A percentile compares a stretch with the other conserved stretches of the same genome.
phyloP scores from a whole-genome alignment of 2,888 invertebrate species.

The Chrysolina oricalcia region DNA sequence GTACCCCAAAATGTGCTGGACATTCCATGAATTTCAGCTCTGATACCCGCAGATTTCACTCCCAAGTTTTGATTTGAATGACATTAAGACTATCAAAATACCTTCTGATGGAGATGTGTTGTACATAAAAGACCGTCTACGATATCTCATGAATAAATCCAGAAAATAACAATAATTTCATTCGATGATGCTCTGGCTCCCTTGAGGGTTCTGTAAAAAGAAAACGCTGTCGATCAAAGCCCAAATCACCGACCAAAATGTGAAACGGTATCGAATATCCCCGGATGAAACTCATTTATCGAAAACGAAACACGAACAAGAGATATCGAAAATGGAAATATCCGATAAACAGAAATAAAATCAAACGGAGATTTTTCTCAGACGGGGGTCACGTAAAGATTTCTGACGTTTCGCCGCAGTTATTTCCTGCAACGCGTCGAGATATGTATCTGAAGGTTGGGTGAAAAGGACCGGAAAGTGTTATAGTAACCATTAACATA shows the following conservation, averaged over 20 bases:
- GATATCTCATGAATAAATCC: too few relatives aligned
- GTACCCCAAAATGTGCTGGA: too few relatives aligned
- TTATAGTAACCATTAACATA: conserved; percentile 57
- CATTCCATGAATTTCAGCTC: too few relatives aligned
- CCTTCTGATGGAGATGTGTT: too few relatives aligned
- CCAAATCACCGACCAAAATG: background rate
- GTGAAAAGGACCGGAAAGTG: conserved; percentile 53
- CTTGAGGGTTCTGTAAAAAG: background rate
- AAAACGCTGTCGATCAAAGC: background rate
- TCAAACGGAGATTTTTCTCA: conserved; percentile 11
- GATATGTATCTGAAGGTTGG: conserved; percentile 56
- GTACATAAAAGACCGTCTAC: too few relatives aligned
- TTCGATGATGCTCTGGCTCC: background rate
- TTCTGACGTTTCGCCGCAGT: conserved; percentile 30
- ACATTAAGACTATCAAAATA: too few relatives aligned
- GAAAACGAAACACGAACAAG: background rate
- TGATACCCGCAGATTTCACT: too few relatives aligned
- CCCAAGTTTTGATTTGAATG: too few relatives aligned
- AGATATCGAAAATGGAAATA: conserved; percentile 15
- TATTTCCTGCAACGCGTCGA: conserved; percentile 41
- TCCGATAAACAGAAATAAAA: conserved; percentile 18
- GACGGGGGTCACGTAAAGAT: conserved; percentile 2
- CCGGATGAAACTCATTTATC: background rate
- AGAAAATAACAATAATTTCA: too few relatives aligned
- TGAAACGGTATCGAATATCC: background rate